Base-by-base conservation (phyloP, 2,888 invertebrate species). In the Rotaria socialis region DNA sequence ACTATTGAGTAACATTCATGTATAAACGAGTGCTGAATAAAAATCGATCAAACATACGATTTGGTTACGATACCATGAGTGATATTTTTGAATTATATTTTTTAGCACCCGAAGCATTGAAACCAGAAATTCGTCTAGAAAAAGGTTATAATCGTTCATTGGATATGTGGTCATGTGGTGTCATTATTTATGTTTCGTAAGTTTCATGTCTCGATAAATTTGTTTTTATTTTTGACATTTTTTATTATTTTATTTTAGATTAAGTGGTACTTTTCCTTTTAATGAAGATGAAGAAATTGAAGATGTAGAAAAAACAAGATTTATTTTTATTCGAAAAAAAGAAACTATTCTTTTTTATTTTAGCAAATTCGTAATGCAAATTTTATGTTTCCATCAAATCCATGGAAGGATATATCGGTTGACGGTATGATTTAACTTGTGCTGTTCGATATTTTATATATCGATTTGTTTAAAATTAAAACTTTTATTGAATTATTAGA, bases 81-180 rank as follows among this genome's bases (percentile, higher is more conserved):
- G 14, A 60, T 14, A 27, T 10, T 7, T n/a, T 8, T 27, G 2
- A n/a, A 55, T 19, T 19, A 50, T 85, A 7, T 84, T 10, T 87
- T 88, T 85, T 90, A 94, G 98, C 99, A 35, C 80, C 80, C 5
- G 80, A 80, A 47, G 80, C 80, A n/a, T 47, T 80, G n/a, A 80
- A 80, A 47, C 99, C 99, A 0, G 97, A 99, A 92, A 98, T 99
- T 16, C 93, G 99, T 67, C 94, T 97, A 88, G 97, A 98, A 92
- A 98, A 98, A 92, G 97, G 98, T 52, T 99, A 99, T 92, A 99
- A 99, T 92, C 94, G 98, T 5, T 97, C 97, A 0, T 92, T 99
- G 90, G 99, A 99, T 92, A 99, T 99, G 98, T 99, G 98, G 99
- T 97, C 96, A 90, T 97, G 98, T 85, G 99, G 99, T 55, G 99